Percentiles rank a stretch among this genome's conserved stretches.
phyloP scores from a whole-genome alignment of 1,140 invertebrate genomes.

The Papilio machaon region DNA sequence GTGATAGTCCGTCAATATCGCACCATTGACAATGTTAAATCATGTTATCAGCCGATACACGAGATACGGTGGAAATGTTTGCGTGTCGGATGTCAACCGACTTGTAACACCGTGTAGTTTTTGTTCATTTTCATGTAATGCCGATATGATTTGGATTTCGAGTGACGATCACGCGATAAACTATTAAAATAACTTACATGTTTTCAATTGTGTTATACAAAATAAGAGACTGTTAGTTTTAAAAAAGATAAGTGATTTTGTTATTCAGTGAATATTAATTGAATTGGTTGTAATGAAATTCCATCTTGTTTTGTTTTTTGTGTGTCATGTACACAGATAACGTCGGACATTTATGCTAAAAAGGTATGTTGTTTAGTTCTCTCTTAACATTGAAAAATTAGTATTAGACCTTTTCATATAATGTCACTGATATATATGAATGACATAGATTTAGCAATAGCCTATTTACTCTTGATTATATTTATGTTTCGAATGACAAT shows the following conservation, averaged over 20 bases:
- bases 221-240: not conserved
- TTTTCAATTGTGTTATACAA: constrained; percentile 11
- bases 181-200: not conserved
- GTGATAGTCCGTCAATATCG: constrained; percentile 45
- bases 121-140: constrained; percentile 41
- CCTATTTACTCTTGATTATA: not conserved
- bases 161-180: constrained; percentile 34
- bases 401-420: not conserved
- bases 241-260: not conserved
- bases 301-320: not conserved
- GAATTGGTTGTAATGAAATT: not conserved
- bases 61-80: constrained; percentile 69
- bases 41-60: constrained; percentile 66
- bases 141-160: constrained; percentile 43
- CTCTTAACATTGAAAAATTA: not conserved
- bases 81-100: constrained; percentile 47
- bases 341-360: not conserved
- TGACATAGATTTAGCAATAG: not conserved
- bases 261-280: not conserved
- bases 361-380: not conserved
- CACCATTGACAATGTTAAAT: constrained; percentile 59
- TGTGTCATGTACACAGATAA: constrained; percentile 6
- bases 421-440: not conserved
- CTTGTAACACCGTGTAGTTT: constrained; percentile 49
- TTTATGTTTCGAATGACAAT: not conserved